Evolutionary conservation across 2,888 invertebrate species (phyloP).

Genomic region (Drosophila melanosoma): DNA sequence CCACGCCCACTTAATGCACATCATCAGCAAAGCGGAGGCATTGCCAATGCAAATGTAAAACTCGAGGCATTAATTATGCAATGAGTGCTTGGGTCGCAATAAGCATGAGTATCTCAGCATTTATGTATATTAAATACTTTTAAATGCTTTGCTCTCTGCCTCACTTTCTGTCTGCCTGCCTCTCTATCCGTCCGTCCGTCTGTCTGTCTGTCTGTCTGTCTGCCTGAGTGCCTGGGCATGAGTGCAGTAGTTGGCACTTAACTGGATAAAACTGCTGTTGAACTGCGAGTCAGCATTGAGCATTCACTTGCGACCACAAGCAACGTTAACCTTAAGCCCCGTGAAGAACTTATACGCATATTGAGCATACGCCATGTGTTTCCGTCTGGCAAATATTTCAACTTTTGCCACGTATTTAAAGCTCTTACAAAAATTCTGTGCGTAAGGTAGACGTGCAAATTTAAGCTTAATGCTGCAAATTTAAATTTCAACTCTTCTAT

Average conservation of each 20-base stretch:
- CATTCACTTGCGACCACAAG: conserved; percentile 26
- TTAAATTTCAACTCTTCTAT: background rate
- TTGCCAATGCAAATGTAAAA: conserved; percentile 74
- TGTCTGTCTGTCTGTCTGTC: too few relatives aligned
- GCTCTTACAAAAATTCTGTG: background rate
- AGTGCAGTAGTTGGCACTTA: conserved; percentile 46
- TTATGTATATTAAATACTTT: conserved; percentile 65
- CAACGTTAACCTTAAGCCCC: conserved; percentile 37
- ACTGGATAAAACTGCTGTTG: conserved; percentile 69
- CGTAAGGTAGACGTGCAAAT: background rate
- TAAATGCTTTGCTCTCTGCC: conserved; percentile 40
- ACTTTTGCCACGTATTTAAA: conserved; percentile 26
- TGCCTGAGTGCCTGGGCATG: conserved; percentile 18
- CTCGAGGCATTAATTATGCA: conserved; percentile 74
- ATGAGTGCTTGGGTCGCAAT: conserved; percentile 28
- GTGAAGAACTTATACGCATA: conserved; percentile 22
- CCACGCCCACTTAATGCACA: conserved; percentile 63
- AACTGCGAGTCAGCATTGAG: conserved; percentile 9
- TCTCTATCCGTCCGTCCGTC: background rate
- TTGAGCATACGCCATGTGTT: conserved; percentile 54
- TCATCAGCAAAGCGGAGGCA: conserved; percentile 49
- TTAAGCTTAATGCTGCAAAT: background rate
- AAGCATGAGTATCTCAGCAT: conserved; percentile 42
- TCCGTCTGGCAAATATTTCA: conserved; percentile 27
- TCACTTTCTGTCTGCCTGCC: background rate